Evolutionary conservation across 53 echinoderm and acorn worm species (phyloP), one percentile per base, ranked within the genome.

Genomic region (Patiria pectinifera): DNA sequence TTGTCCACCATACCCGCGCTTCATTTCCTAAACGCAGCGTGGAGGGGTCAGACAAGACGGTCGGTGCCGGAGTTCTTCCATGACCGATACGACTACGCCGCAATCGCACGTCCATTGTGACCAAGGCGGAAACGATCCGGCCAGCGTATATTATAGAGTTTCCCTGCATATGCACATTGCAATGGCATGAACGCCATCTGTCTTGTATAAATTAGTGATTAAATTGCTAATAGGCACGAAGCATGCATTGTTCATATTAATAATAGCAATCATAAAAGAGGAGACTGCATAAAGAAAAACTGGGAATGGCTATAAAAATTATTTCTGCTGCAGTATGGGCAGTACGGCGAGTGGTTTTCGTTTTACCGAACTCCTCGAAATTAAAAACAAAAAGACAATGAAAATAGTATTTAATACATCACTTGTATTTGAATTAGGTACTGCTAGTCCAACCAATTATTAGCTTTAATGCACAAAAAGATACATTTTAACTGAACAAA

Each of bases 171-270:
- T 23, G 74, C 24, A 4, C 24, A 74, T n/a, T n/a, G 24, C 74
- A 74, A 24, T 16, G 85, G 86, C n/a, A 75, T 5, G 53, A 8
- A 53, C 8, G 53, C 47, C 86, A 86, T 86, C 86, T 86, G 86
- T 74, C 19, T 74, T 7, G 69, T 86, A 75, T 74, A 49, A 86
- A 86, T 86, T 49, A 72, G 49, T 72, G 86, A 86, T 72, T 86
- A 19, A 24, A 48, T 4, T 72, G 25, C 53, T 75, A 74, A 86
- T 86, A 49, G 49, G 24, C 22, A 85, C 25, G 18, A 16, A 74
- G 24, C 18, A 9, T 22, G 43, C 66, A 43, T 62, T 63, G 25
- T 83, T 83, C 21, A 44, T 62, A 85, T 18, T 62, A 69, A 43
- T 44, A 85, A 59, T 83, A 59, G 35, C 35, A 35, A 35, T 35